Evolutionary conservation across 2,888 invertebrate species (phyloP).

Genomic region (Gisinianus flammeolus): DNA sequence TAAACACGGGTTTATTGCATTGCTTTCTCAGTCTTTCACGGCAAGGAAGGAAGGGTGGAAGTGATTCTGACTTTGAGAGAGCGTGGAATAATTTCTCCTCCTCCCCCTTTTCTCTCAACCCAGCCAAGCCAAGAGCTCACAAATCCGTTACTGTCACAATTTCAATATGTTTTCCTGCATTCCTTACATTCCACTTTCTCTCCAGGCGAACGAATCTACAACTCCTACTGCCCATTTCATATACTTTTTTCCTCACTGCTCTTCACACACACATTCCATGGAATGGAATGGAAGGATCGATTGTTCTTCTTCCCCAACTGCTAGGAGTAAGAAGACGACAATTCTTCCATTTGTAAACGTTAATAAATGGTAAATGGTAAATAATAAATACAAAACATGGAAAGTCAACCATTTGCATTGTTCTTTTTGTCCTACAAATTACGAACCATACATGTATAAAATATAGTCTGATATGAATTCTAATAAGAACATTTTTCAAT

Average conservation of each 20-base stretch:
- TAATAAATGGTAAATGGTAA: too few species aligned
- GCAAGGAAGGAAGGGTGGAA: conserved; percentile 10
- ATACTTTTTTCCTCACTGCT: background rate
- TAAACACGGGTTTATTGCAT: too few species aligned
- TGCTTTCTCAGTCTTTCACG: too few species aligned
- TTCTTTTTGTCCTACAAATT: too few species aligned
- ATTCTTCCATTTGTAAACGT: too few species aligned
- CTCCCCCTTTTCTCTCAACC: background rate
- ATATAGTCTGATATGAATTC: too few species aligned
- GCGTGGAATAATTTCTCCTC: background rate
- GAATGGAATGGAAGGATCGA: too few species aligned
- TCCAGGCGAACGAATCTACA: background rate
- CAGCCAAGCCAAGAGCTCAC: background rate
- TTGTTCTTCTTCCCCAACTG: background rate
- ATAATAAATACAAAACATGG: too few species aligned
- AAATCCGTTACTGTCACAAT: conserved; percentile 40
- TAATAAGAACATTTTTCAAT: too few species aligned
- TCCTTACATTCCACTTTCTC: conserved; percentile 26
- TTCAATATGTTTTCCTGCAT: conserved; percentile 7
- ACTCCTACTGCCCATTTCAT: background rate
- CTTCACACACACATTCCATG: too few species aligned
- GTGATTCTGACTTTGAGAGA: background rate
- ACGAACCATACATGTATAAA: too few species aligned
- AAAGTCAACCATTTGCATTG: too few species aligned
- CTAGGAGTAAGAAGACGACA: background rate